Base-by-base conservation (phyloP, 2,888 invertebrate species). In the Ormia ochracea region DNA sequence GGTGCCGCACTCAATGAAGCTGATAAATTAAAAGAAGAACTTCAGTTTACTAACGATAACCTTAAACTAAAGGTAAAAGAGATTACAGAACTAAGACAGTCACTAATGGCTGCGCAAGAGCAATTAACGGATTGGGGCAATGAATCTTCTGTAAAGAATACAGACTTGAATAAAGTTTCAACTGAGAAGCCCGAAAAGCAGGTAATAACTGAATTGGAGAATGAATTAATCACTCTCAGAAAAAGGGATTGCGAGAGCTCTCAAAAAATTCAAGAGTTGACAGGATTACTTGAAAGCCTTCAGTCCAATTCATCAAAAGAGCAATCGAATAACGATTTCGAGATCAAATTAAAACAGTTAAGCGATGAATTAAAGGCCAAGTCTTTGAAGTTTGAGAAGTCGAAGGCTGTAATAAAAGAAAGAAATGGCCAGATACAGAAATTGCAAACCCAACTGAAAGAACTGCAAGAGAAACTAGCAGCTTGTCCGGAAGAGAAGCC, bases 341-440 rank as follows among this genome's bases (percentile, higher is more conserved):
- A 91, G 86, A 87, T 90, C 70, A 76, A 76, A 10, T 43, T 83
- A 12, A 77, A 90, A 78, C 91, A 91, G 52, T 84, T 92, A 70
- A 90, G 91, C 77, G 86, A 87, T 3, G 90, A 91, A 81, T 89
- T 91, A 77, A 90, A 92, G 68, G 90, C 90, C 21, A 91, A 91
- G 75, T 88, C 90, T 7, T 89, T 92, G 41, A 92, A 92, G 84
- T 89, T 91, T 84, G 89, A 92, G 83, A 88, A 91, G 85, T 88
- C 92, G 70, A 89, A 90, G 87, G 84, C 90, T 50, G 89, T 92
- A 83, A 90, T 91, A 59, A 91, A 92, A 87, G 91, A 91, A 82
- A 90, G 91, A 61, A 91, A 92, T 88, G 90, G 91, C 87, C 91
- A 92, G 90, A 91, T 91, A 79, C 91, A 92, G 61, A 84, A 83